Conservation (phyloP, 2,113 vertebrate species). For the Coreoperca whiteheadi region DNA sequence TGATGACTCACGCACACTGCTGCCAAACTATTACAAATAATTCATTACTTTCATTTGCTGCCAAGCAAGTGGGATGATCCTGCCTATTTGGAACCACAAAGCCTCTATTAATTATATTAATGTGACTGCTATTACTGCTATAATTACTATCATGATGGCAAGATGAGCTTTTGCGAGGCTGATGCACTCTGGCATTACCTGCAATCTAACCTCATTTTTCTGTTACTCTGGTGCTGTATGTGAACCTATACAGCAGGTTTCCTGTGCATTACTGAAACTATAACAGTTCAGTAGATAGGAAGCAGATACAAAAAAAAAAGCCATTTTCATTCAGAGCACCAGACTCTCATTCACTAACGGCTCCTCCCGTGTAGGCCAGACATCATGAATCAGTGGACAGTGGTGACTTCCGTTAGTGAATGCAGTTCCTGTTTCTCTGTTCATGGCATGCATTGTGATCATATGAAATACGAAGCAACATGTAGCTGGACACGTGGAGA, state of each 20-base stretch:
- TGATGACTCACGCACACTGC: conserved; percentile 39
- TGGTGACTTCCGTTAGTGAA: conserved; percentile 16
- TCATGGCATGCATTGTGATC: not conserved
- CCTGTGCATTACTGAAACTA: conserved; percentile 2
- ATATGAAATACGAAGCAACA: not conserved
- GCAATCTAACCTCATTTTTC: not conserved
- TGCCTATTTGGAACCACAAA: conserved; percentile 13
- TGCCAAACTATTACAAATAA: conserved; percentile 27
- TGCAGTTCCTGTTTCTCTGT: conserved; percentile 18
- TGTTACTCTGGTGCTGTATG: conserved; percentile 11
- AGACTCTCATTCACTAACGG: conserved; percentile 34
- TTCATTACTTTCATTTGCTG: conserved; percentile 12
- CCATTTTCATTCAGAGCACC: conserved; percentile 40
- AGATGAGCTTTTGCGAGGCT: not conserved
- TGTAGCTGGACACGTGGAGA: not conserved
- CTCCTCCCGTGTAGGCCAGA: conserved; percentile 8
- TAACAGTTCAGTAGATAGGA: not conserved
- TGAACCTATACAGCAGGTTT: not conserved
- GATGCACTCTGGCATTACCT: not conserved
- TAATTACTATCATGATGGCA: conserved; percentile 5
- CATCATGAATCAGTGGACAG: conserved; percentile 26
- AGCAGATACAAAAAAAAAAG: conserved; percentile 1
- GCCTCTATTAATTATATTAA: conserved; percentile 41
- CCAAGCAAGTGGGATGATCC: conserved; percentile 39
- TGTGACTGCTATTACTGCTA: conserved; percentile 19